Percentiles rank a stretch among this genome's conserved stretches.
Conservation (phyloP, 2,888 invertebrate genomes). For the Elegia similella region DNA sequence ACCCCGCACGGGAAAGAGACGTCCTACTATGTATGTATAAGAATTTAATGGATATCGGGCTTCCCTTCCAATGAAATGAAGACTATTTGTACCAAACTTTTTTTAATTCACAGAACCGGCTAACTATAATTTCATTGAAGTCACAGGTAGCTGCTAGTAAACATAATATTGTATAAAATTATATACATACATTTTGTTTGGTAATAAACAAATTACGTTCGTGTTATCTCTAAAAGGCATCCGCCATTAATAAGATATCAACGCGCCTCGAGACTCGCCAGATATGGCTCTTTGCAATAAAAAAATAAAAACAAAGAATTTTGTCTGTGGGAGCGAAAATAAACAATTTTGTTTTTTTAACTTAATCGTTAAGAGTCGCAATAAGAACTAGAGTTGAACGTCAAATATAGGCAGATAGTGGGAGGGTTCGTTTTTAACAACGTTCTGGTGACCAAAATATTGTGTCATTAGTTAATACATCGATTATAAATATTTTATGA, state of each 20-base stretch:
- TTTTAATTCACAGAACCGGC: no score
- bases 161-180: not conserved
- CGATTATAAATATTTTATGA: not conserved
- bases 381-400: not conserved
- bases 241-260: constrained; percentile 15
- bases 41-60: no score
- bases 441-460: not conserved
- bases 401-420: constrained; percentile 1
- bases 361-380: not conserved
- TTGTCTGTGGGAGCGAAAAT: not conserved
- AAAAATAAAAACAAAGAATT: not conserved
- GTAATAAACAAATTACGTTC: not conserved
- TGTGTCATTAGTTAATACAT: not conserved
- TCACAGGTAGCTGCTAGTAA: no score
- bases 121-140: no score
- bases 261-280: not conserved
- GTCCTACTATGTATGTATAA: no score
- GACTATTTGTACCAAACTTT: no score
- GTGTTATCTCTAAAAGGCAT: not conserved
- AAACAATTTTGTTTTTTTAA: not conserved
- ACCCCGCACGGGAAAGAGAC: no score
- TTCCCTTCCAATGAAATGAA: no score
- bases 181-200: not conserved
- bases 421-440: not conserved
- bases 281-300: not conserved